Evolutionary conservation across 1,140 invertebrate species (phyloP).

Genomic region (Ips nitidus): DNA sequence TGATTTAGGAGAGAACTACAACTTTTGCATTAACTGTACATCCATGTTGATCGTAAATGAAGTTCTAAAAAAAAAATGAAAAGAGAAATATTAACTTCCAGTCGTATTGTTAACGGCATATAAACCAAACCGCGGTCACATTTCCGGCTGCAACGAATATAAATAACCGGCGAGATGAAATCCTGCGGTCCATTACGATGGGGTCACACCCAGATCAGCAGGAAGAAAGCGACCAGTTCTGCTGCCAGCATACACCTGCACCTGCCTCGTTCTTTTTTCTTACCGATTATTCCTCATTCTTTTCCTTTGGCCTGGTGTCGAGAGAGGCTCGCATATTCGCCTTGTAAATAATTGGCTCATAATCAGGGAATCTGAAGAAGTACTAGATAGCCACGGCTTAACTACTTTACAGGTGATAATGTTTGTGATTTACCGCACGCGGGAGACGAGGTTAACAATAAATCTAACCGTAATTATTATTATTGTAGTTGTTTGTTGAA

Average conservation of each 20-base stretch:
- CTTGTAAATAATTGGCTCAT: no score
- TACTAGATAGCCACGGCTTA: no score
- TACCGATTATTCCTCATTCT: background rate
- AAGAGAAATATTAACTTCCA: no score
- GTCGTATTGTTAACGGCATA: background rate
- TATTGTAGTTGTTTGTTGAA: background rate
- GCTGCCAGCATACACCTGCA: slow-evolving; percentile 39
- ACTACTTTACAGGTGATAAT: background rate
- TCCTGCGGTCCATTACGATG: slow-evolving; percentile 32
- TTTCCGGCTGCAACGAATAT: slow-evolving; percentile 32
- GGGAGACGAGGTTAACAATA: background rate
- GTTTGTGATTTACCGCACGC: background rate
- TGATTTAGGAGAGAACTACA: no score
- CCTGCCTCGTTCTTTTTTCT: slow-evolving; percentile 29
- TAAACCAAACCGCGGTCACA: background rate
- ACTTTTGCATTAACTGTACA: no score
- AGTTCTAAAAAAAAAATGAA: no score
- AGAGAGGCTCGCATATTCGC: no score
- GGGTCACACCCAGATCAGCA: slow-evolving; percentile 37
- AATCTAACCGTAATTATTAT: slow-evolving; percentile 6
- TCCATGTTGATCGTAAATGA: no score
- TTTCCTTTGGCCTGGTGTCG: background rate
- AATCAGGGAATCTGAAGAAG: no score
- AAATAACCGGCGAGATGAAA: slow-evolving; percentile 38
- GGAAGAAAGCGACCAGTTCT: slow-evolving; percentile 25